Base-by-base conservation (phyloP, 2,888 invertebrate species). In the Campoplex capitator region DNA sequence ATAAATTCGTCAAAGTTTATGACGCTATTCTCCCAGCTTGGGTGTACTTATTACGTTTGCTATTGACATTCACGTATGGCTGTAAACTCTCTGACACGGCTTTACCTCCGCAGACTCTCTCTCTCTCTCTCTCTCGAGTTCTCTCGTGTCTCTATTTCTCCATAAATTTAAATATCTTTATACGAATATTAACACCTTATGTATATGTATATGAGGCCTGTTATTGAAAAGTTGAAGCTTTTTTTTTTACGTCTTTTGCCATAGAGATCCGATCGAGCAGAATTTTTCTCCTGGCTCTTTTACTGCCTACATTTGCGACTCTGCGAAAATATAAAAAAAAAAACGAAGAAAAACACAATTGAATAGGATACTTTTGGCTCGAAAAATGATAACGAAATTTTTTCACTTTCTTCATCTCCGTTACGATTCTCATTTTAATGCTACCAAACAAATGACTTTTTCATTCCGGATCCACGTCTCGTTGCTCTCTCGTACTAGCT, bases 1-100 rank as follows among this genome's bases (percentile, higher is more conserved):
- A 70, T 83, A 76, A 86, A 86, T 86, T 83, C 83, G 70, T 75
- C 85, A 86, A 83, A 86, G 62, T 86, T 86, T 83, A 86, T 71
- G 78, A 86, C 70, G 78, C 70, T 79, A 86, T 86, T 86, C 62
- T 32, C 62, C 62, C 65, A 79, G 70, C 70, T 70, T 56, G 78
- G 70, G 45, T 70, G 68, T 58, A 62, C 75, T 48, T 58, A 16
- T 48, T 62, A 71, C 58, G 23, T 35, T 56, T 35, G n/a, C 38
- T 45, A 45, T 58, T 51, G 62, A 56, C 73, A 65, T 42, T 79
- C 73, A 42, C 56, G 54, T 56, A 54, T 68, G 68, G 74, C 68
- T 78, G 54, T 79, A 73, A 77, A 78, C 84, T 78, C 84, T 78
- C 54, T 56, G 42, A 74, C 67, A 74, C 32, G 48, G 68, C 84